phyloP scores from a whole-genome alignment of 2,113 vertebrate species.

The Indicator indicator region DNA sequence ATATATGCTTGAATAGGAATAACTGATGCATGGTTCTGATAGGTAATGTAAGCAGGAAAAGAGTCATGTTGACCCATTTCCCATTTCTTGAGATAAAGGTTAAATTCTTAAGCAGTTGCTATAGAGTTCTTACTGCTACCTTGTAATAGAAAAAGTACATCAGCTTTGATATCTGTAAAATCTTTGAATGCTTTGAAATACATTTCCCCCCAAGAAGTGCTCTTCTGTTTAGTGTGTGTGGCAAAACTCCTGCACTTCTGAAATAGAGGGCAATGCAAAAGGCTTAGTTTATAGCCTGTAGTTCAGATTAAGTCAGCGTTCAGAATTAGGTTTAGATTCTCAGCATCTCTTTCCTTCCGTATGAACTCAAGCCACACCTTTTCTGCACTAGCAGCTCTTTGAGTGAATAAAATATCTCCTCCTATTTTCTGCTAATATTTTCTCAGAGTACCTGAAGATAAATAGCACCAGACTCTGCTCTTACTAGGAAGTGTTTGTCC shows the following conservation, averaged over 20 bases:
- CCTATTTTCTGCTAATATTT: neutral
- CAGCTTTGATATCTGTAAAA: neutral
- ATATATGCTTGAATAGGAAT: neutral
- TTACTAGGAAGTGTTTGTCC: neutral
- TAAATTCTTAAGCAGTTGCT: neutral
- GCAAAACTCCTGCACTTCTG: neutral
- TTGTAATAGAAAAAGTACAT: neutral
- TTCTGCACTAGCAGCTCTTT: neutral
- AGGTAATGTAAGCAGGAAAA: neutral
- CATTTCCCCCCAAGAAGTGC: neutral
- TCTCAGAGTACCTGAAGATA: neutral
- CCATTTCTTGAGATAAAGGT: neutral
- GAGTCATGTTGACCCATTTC: neutral
- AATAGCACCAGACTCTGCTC: neutral
- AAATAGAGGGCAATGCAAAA: neutral
- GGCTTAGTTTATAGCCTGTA: neutral
- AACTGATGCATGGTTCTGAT: neutral
- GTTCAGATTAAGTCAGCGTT: neutral
- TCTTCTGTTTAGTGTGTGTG: neutral
- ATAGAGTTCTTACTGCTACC: neutral
- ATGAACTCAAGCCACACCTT: neutral
- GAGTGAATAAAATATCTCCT: neutral
- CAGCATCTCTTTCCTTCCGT: neutral
- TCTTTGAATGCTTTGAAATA: neutral
- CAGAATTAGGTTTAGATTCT: neutral